A percentile compares a stretch with the other conserved stretches of the same genome.
These are phyloP conservation scores for Proisotoma minuta DNA, from an alignment of 2,888 invertebrate species.

Conservation along the genomic window DNA sequence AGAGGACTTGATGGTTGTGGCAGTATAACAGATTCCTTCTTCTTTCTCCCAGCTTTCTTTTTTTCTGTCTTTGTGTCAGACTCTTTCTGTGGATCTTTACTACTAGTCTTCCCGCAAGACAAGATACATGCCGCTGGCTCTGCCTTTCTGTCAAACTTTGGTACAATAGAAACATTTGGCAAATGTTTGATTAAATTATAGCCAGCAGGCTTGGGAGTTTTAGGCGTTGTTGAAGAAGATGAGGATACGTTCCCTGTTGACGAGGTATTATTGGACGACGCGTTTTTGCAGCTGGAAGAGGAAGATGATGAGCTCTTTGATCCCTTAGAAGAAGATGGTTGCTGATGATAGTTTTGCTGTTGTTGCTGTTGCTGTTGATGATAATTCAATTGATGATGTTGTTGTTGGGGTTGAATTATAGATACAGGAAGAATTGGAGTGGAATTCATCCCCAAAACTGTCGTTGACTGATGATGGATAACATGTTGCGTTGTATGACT, in stretches of 20 bases:
- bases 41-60: slow-evolving; percentile 31
- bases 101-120: slow-evolving; percentile 8
- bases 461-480: slow-evolving; percentile 12
- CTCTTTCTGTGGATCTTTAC: slow-evolving; percentile 9
- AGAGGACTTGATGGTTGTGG: slow-evolving; percentile 44
- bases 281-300: too few species aligned
- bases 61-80: slow-evolving; percentile 11
- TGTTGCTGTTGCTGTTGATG: slow-evolving; percentile 3
- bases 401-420: slow-evolving; percentile 36
- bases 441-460: slow-evolving; percentile 8
- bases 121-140: slow-evolving; percentile 13
- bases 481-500: background rate
- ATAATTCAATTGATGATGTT: slow-evolving; percentile 14
- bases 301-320: slow-evolving; percentile 6
- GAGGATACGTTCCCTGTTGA: slow-evolving; percentile 12
- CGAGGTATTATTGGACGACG: too few species aligned
- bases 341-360: background rate
- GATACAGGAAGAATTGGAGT: slow-evolving; percentile 33
- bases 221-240: background rate
- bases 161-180: slow-evolving; percentile 47
- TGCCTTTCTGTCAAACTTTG: slow-evolving; percentile 45
- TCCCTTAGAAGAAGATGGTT: background rate
- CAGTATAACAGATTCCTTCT: slow-evolving; percentile 32
- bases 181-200: slow-evolving; percentile 43
- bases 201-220: slow-evolving; percentile 20